Conservation (phyloP, 2,113 vertebrate genomes). For the Hemichromis elongatus region DNA sequence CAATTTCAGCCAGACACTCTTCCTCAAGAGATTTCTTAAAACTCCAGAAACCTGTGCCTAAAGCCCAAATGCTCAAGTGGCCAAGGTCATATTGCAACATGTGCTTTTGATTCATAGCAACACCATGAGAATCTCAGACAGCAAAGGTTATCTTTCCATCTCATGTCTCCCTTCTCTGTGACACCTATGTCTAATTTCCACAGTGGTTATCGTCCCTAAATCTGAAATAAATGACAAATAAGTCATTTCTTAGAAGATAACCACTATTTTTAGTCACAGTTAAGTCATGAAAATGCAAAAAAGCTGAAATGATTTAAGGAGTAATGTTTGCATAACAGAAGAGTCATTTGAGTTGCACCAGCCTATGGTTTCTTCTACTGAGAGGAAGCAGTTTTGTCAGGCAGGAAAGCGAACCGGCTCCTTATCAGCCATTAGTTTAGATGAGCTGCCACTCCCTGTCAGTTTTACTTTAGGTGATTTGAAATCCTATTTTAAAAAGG, state of each 20-base stretch:
- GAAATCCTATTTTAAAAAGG: background rate
- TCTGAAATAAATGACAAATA: background rate
- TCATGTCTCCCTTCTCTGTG: background rate
- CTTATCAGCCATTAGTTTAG: constrained; percentile 27
- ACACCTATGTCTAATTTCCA: background rate
- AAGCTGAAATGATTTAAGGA: background rate
- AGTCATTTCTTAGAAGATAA: background rate
- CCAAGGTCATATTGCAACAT: constrained; percentile 24
- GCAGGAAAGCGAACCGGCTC: constrained; percentile 36
- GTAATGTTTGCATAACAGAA: background rate
- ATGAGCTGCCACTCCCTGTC: constrained; percentile 27
- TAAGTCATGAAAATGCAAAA: background rate
- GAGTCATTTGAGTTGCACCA: background rate
- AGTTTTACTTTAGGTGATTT: constrained; percentile 6
- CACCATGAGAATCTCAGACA: constrained; percentile 11
- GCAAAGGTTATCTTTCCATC: constrained; percentile 42
- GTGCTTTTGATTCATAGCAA: constrained; percentile 38
- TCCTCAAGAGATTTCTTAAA: background rate
- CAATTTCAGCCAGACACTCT: background rate
- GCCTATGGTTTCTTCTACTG: background rate
- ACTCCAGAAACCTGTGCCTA: background rate
- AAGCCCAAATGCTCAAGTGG: background rate
- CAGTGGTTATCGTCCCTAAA: background rate
- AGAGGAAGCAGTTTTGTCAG: constrained; percentile 34
- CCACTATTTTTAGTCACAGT: background rate